Base-by-base conservation (phyloP, 2,113 vertebrate genomes). In the Harpagus bidentatus region DNA sequence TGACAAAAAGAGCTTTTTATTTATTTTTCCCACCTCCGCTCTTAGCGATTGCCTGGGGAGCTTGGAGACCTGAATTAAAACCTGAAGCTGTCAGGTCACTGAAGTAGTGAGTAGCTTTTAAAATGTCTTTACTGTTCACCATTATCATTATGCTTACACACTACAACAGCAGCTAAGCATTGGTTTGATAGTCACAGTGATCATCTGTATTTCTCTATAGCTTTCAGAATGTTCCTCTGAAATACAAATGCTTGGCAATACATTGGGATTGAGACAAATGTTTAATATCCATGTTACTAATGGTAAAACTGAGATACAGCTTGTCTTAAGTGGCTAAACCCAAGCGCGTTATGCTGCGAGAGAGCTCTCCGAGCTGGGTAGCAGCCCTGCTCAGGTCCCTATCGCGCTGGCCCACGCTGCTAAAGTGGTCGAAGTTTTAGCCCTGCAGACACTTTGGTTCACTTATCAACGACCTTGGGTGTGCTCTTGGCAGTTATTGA, bases 41-140 rank as follows among this genome's bases (percentile, higher is more conserved):
- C 52, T 73, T 50, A 91, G 80, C 40, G 76, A 90, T 91, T 96
- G 90, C 23, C 90, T 82, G 82, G 58, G 93, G 56, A 95, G 85
- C 65, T 91, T 28, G 23, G 95, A 92, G 66, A 72, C 72, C 86
- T 71, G 65, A 95, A 93, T 97, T 82, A 95, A 97, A 97, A 96
- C 53, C 55, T 97, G 92, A 70, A 83, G 88, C 29, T 91, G 63
- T 91, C 88, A 96, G 92, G 90, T 96, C 23, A 55, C 66, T 96
- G 91, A 95, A 92, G 92, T 38, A 74, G 79, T 56, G 73, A 95
- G 95, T 91, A 96, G 96, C 92, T 97, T 97, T 97, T 91, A 96
- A 97, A 96, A 95, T 63, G 47, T 95, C 93, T 78, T 47, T 94
- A 67, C 83, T 16, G 10, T 87, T 95, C 79, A 40, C 95, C 79